Evolutionary conservation across 2,888 invertebrate genomes (phyloP).

Genomic region (Toxonevra muliebris): DNA sequence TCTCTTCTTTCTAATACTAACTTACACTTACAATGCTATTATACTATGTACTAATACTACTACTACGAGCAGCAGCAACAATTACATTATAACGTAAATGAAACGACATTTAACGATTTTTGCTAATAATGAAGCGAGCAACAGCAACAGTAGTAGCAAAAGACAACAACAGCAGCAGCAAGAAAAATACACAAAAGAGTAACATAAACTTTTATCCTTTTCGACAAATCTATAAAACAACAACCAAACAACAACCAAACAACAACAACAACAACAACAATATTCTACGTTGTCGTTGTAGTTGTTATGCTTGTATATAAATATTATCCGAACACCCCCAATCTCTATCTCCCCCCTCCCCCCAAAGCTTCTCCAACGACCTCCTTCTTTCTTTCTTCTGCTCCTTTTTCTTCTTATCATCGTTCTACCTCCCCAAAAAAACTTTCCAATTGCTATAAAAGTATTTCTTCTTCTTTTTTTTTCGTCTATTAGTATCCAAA

Average conservation of each 20-base stretch:
- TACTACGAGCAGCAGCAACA: conserved; percentile 22
- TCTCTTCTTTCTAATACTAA: conserved; percentile 27
- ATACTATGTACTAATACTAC: conserved; percentile 8
- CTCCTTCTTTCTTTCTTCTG: background rate
- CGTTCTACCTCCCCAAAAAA: background rate
- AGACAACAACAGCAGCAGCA: background rate
- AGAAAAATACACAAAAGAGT: conserved; percentile 17
- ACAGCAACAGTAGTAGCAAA: conserved; percentile 37
- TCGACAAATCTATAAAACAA: conserved; percentile 33
- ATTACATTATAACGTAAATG: conserved; percentile 22
- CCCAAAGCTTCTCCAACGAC: background rate
- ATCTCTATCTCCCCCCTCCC: conserved; percentile 1
- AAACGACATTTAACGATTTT: conserved; percentile 44
- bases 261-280: conserved; percentile 29
- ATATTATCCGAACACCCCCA: conserved; percentile 31
- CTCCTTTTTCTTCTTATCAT: background rate
- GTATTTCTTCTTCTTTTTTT: background rate
- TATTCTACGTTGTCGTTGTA: conserved; percentile 6
- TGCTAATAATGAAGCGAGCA: conserved; percentile 52
- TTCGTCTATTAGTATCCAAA: conserved; percentile 26
- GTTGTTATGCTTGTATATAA: conserved; percentile 25
- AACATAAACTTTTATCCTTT: conserved; percentile 31
- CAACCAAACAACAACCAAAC: conserved; percentile 33
- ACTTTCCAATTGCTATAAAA: no score
- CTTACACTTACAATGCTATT: conserved; percentile 14